A percentile compares a stretch with the other conserved stretches of the same genome.
phyloP scores from a whole-genome alignment of 2,113 vertebrate genomes.

The Taurulus bubalis region DNA sequence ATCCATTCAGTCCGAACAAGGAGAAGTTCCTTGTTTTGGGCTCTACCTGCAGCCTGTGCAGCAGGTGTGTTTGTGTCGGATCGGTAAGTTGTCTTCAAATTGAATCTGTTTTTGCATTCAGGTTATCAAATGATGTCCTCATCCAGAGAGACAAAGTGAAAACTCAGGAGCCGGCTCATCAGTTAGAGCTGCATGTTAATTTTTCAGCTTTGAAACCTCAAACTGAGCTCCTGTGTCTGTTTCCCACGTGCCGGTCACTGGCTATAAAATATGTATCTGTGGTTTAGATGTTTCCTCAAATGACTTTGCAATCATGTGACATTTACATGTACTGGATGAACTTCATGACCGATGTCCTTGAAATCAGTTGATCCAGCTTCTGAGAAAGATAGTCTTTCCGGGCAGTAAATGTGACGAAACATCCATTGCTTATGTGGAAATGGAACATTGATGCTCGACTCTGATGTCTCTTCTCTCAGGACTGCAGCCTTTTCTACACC shows the following conservation, averaged over 20 bases:
- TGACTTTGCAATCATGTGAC: slow-evolving; percentile 24
- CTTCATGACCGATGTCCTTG: neutral
- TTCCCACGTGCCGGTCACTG: neutral
- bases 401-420: neutral
- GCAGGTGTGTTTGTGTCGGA: slow-evolving; percentile 84
- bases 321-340: neutral
- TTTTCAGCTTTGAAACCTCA: neutral
- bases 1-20: slow-evolving; percentile 88
- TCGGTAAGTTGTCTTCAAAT: slow-evolving; percentile 75
- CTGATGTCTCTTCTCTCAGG: slow-evolving; percentile 76
- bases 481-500: slow-evolving; percentile 92
- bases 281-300: slow-evolving; percentile 8
- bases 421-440: neutral
- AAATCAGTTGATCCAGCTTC: slow-evolving; percentile 20
- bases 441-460: neutral
- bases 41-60: slow-evolving; percentile 86
- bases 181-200: neutral
- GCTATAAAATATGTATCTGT: neutral
- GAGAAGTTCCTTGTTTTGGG: slow-evolving; percentile 88
- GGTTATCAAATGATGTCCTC: neutral
- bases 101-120: neutral
- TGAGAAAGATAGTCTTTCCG: neutral
- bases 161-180: neutral
- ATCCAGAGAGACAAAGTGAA: neutral
- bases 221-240: neutral